A percentile compares a stretch with the other conserved stretches of the same genome.
Evolutionary conservation across 1,140 invertebrate species (phyloP).

Genomic region (Drosophila nebulosa): DNA sequence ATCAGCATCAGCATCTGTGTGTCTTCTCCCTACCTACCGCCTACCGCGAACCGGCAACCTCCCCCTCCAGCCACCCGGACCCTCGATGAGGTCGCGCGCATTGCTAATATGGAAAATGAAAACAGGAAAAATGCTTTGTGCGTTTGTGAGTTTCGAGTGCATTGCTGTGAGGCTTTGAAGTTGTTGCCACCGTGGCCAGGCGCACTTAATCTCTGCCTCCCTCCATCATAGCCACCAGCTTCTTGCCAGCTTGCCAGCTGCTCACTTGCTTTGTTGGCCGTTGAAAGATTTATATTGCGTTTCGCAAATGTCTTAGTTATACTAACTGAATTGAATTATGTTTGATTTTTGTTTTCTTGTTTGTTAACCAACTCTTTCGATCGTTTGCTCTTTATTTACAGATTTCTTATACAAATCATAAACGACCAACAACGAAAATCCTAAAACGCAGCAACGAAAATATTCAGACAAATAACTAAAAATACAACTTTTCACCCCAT

Average conservation of each 20-base stretch:
- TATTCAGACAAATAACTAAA: constrained; percentile 25
- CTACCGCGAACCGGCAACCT: constrained; percentile 18
- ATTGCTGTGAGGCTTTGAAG: constrained; percentile 30
- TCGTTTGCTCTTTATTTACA: constrained; percentile 55
- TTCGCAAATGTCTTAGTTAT: constrained; percentile 9
- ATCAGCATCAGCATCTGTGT: too few relatives aligned
- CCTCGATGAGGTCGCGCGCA: constrained; percentile 54
- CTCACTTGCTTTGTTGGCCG: background rate
- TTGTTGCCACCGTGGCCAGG: constrained; percentile 27
- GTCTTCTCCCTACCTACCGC: constrained; percentile 16
- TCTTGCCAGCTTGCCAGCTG: constrained; percentile 13
- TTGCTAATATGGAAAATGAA: constrained; percentile 78
- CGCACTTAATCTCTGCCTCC: constrained; percentile 1
- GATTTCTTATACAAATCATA: constrained; percentile 64
- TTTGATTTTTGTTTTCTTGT: background rate
- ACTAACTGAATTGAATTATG: background rate
- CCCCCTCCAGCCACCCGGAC: constrained; percentile 16
- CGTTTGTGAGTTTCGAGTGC: constrained; percentile 43
- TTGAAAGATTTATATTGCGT: background rate
- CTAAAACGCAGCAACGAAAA: constrained; percentile 29
- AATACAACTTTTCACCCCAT: constrained; percentile 32
- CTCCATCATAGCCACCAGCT: background rate
- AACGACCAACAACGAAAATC: constrained; percentile 37
- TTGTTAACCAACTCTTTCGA: constrained; percentile 25
- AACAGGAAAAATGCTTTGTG: constrained; percentile 71